Conservation (phyloP, 2,888 invertebrate species). For the Kuschelorhynchus macadamiae region DNA sequence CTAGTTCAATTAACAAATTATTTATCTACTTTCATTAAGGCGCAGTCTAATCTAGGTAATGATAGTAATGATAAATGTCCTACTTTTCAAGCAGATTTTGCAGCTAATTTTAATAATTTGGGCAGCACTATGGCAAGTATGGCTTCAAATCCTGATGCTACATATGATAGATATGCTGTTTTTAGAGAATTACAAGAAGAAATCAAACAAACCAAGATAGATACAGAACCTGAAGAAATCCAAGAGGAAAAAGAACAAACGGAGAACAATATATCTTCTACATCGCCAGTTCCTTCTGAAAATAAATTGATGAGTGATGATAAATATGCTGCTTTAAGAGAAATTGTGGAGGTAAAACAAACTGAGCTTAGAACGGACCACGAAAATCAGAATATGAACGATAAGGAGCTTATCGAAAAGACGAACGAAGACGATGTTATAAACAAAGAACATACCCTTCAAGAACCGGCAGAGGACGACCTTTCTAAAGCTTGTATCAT, state of each 20-base stretch:
- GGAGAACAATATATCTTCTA: constrained; percentile 34
- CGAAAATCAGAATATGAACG: constrained; percentile 57
- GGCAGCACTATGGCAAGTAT: constrained; percentile 64
- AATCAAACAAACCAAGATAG: constrained; percentile 72
- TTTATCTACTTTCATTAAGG: constrained; percentile 75
- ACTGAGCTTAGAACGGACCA: constrained; percentile 68
- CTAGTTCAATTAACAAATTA: constrained; percentile 88
- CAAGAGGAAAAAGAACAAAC: constrained; percentile 55
- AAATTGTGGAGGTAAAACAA: constrained; percentile 75
- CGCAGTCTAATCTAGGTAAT: constrained; percentile 52
- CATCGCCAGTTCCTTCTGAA: constrained; percentile 66
- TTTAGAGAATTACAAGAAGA: constrained; percentile 88
- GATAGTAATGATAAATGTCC: constrained; percentile 68
- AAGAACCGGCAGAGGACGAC: constrained; percentile 51
- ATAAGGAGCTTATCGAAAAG: constrained; percentile 30
- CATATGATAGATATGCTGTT: constrained; percentile 87
- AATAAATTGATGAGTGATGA: constrained; percentile 26
- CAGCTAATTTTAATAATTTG: constrained; percentile 77
- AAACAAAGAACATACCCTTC: constrained; percentile 46
- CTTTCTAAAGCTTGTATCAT: constrained; percentile 51
- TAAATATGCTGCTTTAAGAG: constrained; percentile 83
- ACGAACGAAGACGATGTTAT: constrained; percentile 45
- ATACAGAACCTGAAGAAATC: constrained; percentile 63
- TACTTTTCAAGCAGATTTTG: constrained; percentile 78
- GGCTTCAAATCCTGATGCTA: constrained; percentile 50